A percentile compares a stretch with the other conserved stretches of the same genome.
These are phyloP conservation scores for Synanthedon andrenaeformis DNA, from an alignment of 2,888 invertebrate species.

Conservation along the genomic window DNA sequence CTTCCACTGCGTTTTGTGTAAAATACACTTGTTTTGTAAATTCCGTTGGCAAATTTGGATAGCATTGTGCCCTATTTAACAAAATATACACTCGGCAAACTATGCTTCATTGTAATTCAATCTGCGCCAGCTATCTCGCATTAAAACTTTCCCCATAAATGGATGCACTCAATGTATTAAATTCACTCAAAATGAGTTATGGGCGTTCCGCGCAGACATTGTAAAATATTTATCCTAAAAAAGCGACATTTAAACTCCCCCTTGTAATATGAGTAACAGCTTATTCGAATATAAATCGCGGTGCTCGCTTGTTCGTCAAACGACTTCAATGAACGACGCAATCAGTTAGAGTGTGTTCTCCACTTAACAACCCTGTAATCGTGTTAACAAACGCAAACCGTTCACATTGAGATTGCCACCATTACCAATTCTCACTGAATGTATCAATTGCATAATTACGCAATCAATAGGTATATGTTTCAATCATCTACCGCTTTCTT, in stretches of 20 bases:
- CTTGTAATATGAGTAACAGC: slow-evolving; percentile 55
- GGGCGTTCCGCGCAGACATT: slow-evolving; percentile 21
- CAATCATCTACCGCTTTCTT: neutral
- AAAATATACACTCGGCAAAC: neutral
- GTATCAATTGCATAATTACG: neutral
- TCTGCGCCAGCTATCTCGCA: slow-evolving; percentile 14
- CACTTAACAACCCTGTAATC: slow-evolving; percentile 29
- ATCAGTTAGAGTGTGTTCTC: slow-evolving; percentile 58
- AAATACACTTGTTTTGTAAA: slow-evolving; percentile 30
- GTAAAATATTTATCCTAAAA: slow-evolving; percentile 56
- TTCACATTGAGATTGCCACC: slow-evolving; percentile 15
- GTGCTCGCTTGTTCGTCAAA: slow-evolving; percentile 40
- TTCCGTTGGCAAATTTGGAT: slow-evolving; percentile 19
- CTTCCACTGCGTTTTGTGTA: slow-evolving; percentile 42
- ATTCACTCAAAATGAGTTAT: slow-evolving; percentile 54
- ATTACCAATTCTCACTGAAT: slow-evolving; percentile 6
- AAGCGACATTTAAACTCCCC: slow-evolving; percentile 57
- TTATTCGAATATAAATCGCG: slow-evolving; percentile 49
- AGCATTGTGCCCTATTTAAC: neutral
- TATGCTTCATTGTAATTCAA: slow-evolving; percentile 5
- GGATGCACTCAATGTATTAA: slow-evolving; percentile 60
- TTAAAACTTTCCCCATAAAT: slow-evolving; percentile 45
- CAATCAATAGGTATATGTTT: neutral
- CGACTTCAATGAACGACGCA: slow-evolving; percentile 47
- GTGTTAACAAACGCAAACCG: slow-evolving; percentile 22